A percentile compares a stretch with the other conserved stretches of the same genome.
These are phyloP conservation scores for Drosophila watanabei DNA, from an alignment of 1,140 invertebrate species.

Conservation along the genomic window DNA sequence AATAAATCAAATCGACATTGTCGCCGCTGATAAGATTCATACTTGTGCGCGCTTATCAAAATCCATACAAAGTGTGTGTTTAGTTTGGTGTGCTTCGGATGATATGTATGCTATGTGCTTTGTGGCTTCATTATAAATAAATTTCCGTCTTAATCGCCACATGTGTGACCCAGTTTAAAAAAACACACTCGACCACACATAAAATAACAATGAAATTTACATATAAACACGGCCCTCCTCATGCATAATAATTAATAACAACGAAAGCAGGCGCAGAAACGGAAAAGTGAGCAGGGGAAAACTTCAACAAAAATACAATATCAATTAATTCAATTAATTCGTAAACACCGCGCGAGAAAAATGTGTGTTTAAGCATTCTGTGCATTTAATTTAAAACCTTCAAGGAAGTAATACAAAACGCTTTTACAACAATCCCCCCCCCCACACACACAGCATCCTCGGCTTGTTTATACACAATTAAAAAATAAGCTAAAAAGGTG, in stretches of 20 bases:
- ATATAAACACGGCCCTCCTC: slow-evolving; percentile 57
- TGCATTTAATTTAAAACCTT: slow-evolving; percentile 49
- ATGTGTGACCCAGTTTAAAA: slow-evolving; percentile 77
- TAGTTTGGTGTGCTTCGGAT: slow-evolving; percentile 50
- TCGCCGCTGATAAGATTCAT: slow-evolving; percentile 66
- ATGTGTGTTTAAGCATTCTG: slow-evolving; percentile 56
- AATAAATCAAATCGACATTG: slow-evolving; percentile 42
- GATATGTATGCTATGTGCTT: slow-evolving; percentile 27
- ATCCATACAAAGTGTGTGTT: slow-evolving; percentile 51
- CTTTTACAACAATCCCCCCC: slow-evolving; percentile 46
- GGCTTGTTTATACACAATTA: slow-evolving; percentile 32
- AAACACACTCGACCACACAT: slow-evolving; percentile 36
- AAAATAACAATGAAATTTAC: slow-evolving; percentile 73
- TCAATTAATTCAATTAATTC: slow-evolving; percentile 66
- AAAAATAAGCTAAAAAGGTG: slow-evolving; percentile 28
- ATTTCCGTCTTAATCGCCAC: slow-evolving; percentile 78
- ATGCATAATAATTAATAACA: slow-evolving; percentile 76
- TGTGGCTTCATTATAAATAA: slow-evolving; percentile 55
- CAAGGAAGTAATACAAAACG: slow-evolving; percentile 59
- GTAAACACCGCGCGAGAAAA: slow-evolving; percentile 37
- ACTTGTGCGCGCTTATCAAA: slow-evolving; percentile 59
- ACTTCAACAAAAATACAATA: slow-evolving; percentile 59
- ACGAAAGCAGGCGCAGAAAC: slow-evolving; percentile 2
- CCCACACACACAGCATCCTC: slow-evolving; percentile 9
- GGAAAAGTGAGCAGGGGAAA: slow-evolving; percentile 25